Evolutionary conservation across 2,797 vertebrate genomes (phyloP).

Genomic region (Sebastes vulpes): DNA sequence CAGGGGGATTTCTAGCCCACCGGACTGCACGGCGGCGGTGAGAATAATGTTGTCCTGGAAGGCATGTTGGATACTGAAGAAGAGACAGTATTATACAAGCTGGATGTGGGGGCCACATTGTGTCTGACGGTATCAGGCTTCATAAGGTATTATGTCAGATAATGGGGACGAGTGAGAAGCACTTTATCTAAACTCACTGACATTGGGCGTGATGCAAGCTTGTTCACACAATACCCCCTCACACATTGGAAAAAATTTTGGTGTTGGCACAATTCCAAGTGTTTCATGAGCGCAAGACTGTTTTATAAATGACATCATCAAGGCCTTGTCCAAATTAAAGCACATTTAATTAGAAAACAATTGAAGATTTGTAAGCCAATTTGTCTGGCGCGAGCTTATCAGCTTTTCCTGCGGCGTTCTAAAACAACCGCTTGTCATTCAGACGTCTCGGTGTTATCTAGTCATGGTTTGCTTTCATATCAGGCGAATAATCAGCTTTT

Average conservation of each 20-base stretch:
- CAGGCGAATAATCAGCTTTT: not conserved
- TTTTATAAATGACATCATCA: not conserved
- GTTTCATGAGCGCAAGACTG: not conserved
- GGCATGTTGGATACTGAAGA: constrained; percentile 28
- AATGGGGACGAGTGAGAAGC: constrained; percentile 48
- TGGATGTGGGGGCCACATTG: constrained; percentile 43
- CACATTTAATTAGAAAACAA: constrained; percentile 24
- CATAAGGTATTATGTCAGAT: constrained; percentile 39
- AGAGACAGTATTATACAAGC: constrained; percentile 2
- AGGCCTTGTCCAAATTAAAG: not conserved
- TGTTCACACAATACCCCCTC: constrained; percentile 6
- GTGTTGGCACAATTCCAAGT: not conserved
- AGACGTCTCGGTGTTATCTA: not conserved
- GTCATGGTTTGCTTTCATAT: not conserved
- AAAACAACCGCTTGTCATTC: not conserved
- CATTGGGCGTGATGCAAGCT: constrained; percentile 19
- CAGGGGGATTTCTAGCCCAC: constrained; percentile 12
- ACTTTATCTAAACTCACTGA: constrained; percentile 56
- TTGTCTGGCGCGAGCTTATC: not conserved
- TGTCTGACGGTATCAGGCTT: constrained; percentile 39
- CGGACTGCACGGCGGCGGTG: not conserved
- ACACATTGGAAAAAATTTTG: not conserved
- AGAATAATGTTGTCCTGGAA: constrained; percentile 36
- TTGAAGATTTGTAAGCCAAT: not conserved
- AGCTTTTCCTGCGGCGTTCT: not conserved